Base-by-base conservation (phyloP, 1,140 invertebrate genomes). In the Caenorhabditis inopinata region DNA sequence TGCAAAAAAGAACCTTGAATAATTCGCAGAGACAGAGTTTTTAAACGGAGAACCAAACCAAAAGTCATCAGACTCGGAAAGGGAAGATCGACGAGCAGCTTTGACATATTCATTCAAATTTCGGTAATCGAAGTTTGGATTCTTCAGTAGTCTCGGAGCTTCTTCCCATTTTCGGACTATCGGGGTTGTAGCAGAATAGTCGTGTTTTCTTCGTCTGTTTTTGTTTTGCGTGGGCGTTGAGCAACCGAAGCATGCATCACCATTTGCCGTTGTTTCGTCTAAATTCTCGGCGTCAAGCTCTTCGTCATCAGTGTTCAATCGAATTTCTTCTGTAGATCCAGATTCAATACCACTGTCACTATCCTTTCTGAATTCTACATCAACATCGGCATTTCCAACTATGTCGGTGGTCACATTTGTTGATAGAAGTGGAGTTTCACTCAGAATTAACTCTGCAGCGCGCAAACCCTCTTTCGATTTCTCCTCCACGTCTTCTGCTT, bases 301-400 rank as follows among this genome's bases (percentile, higher is more conserved):
- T 16, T 68, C 58, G 58, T 68, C 58, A 21, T 68, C 58, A 68
- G 76, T 62, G 42, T 38, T 29, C 38, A 47, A n/a, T 12, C 73
- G 73, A 21, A 47, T 75, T 14, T 75, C 38, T 47, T 47, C 45
- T 1, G 53, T 62, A 12, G 35, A 53, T n/a, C 76, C 76, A 21
- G 58, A 68, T 21, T 68, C 58, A 9, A 68, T 68, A 21, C 58
- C 58, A 18, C 58, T 68, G 38, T 68, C 58, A 68, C 58, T 68
- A 42, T 68, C 53, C 23, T 68, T 79, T 46, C 53, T 21, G 11
- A 1, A 58, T 46, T 79, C 77, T 21, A 16, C 7, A 21, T 58
- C 76, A 11, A 27, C 76, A 38, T 38, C 21, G 51, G 45, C 25
- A 25, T 58, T 81, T 51, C 78, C 51, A 38, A 45, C 14, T 4